Base-by-base conservation (phyloP, 2,113 vertebrate species). In the Cebidichthys violaceus region DNA sequence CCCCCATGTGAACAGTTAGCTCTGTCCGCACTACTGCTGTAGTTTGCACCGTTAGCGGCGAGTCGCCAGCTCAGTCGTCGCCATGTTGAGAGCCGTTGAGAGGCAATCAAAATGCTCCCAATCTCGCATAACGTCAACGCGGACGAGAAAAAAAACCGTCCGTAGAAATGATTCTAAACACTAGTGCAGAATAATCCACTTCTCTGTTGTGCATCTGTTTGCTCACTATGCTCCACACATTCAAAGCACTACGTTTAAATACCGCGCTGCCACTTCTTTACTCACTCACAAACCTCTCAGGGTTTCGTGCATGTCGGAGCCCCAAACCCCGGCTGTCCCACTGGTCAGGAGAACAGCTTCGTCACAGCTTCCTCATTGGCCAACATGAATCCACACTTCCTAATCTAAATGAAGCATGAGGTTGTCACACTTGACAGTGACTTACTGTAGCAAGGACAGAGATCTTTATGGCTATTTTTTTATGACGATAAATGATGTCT, bases 341-440 rank as follows among this genome's bases (percentile, higher is more conserved):
- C 17, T 57, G 55, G 72, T 72, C 52, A 68, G 61, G 57, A 45
- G 78, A 77, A 20, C 15, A 22, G 45, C 64, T 77, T 3, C 13
- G 35, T 59, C 64, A 43, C 20, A 39, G 15, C 52, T n/a, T 45
- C 29, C 54, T 60, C 29, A 37, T 9, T 41, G 52, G 64, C 50
- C 3, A 43, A 43, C 55, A 15, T 14, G 13, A 47, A 20, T 27
- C 65, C 11, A 37, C 45, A 15, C 20, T 41, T 67, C 31, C 54
- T 39, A 4, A 75, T 68, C 29, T 31, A 50, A 73, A 61, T 18
- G 5, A 18, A 61, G 55, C 13, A 0, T 17, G 33, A 75, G 39
- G 15, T 62, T 4, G 1, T 61, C 55, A 37, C 50, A 60, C 33
- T 2, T 3, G 43, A 76, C 27, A 6, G 67, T 45, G 37, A 45